These are phyloP conservation scores for Diorhabda carinulata DNA, from an alignment of 1,140 invertebrate species.

Conservation along the genomic window DNA sequence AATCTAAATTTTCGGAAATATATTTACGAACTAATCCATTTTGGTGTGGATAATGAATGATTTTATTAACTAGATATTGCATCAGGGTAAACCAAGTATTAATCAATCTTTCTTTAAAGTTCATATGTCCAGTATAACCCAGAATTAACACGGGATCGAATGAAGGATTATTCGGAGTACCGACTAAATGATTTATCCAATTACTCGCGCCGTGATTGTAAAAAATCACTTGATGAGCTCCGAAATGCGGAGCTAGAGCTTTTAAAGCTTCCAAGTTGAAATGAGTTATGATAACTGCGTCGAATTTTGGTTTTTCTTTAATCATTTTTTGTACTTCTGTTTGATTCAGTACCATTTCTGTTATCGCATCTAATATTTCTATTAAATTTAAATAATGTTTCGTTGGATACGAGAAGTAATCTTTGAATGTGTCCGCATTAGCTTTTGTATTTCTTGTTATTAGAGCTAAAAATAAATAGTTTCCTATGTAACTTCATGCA, in stretches of 20 bases:
- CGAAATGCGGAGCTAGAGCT: slow-evolving; percentile 58
- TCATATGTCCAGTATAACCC: slow-evolving; percentile 46
- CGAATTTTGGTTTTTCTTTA: slow-evolving; percentile 48
- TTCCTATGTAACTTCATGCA: no score
- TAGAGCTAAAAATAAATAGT: background rate
- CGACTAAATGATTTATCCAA: slow-evolving; percentile 43
- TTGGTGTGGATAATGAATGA: background rate
- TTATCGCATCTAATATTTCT: slow-evolving; percentile 26
- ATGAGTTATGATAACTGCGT: slow-evolving; percentile 62
- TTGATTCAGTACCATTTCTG: slow-evolving; percentile 25
- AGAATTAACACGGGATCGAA: slow-evolving; percentile 43
- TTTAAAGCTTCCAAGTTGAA: slow-evolving; percentile 67
- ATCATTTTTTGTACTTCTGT: slow-evolving; percentile 26
- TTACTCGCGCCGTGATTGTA: slow-evolving; percentile 39
- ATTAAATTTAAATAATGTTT: background rate
- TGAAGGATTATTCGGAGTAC: slow-evolving; percentile 46
- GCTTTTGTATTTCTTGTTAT: background rate
- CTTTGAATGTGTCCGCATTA: background rate
- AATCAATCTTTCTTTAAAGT: slow-evolving; percentile 47
- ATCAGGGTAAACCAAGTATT: slow-evolving; percentile 39
- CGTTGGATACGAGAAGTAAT: background rate
- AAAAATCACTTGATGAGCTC: slow-evolving; percentile 58
- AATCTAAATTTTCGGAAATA: slow-evolving; percentile 48
- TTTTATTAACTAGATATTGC: background rate
- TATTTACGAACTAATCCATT: slow-evolving; percentile 42